Evolutionary conservation across 2,113 vertebrate genomes (phyloP).

Genomic region (Grallaria varia): DNA sequence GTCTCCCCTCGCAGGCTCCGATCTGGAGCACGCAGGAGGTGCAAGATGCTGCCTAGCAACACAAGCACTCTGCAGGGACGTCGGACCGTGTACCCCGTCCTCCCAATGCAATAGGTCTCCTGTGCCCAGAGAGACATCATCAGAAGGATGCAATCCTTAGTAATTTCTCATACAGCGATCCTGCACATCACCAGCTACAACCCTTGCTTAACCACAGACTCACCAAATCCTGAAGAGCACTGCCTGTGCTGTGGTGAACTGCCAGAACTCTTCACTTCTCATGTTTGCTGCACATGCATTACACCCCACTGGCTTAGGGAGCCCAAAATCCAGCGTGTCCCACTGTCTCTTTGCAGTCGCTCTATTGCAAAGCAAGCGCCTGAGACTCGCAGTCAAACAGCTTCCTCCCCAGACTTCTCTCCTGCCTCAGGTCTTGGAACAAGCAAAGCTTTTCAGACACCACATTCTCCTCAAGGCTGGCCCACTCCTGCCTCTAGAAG

Average conservation of each 20-base stretch:
- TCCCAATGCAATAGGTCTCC: background rate
- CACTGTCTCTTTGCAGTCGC: background rate
- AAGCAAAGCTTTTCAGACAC: background rate
- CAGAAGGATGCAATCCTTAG: accelerated
- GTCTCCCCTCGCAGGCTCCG: background rate
- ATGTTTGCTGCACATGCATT: accelerated
- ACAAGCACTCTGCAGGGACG: background rate
- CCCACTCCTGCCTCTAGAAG: background rate
- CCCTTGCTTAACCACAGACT: background rate
- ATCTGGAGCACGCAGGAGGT: background rate
- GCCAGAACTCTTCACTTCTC: background rate
- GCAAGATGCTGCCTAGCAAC: conserved; percentile 46
- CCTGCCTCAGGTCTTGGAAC: background rate
- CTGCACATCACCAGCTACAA: background rate
- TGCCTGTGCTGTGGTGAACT: background rate
- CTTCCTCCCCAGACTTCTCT: background rate
- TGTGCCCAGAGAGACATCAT: background rate
- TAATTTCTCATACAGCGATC: background rate
- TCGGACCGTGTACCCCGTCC: background rate
- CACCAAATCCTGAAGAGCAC: background rate
- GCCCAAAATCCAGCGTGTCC: background rate
- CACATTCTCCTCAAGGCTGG: background rate
- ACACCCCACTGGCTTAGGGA: background rate
- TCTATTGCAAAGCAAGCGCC: background rate
- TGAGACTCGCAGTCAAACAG: background rate